phyloP scores from a whole-genome alignment of 2,113 vertebrate species.

The Onychostruthus taczanowskii region DNA sequence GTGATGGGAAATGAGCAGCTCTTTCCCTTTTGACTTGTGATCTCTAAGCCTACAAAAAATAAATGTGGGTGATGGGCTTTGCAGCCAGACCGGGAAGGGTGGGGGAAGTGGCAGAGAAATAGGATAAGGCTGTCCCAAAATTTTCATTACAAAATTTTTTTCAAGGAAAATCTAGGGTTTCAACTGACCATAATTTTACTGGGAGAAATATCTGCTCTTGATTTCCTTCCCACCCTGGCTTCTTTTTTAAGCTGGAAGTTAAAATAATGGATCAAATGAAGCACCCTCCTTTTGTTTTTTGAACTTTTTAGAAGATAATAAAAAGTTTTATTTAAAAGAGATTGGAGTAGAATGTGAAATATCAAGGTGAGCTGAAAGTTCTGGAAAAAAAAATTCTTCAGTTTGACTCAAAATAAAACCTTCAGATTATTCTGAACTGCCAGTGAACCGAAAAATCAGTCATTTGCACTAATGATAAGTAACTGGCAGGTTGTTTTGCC shows the following conservation, averaged over 20 bases:
- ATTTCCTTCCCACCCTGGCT: neutral
- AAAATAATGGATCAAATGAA: neutral
- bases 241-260: neutral
- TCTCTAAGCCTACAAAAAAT: neutral
- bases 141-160: neutral
- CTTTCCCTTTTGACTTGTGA: neutral
- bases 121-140: neutral
- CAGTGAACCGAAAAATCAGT: conserved; percentile 59
- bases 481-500: conserved; percentile 68
- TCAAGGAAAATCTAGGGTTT: neutral
- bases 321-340: neutral
- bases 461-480: conserved; percentile 68
- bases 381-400: neutral
- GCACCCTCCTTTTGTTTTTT: neutral
- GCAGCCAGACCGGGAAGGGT: rapidly evolving
- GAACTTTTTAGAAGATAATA: neutral
- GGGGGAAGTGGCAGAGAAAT: rapidly evolving
- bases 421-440: conserved; percentile 65
- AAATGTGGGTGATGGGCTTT: neutral
- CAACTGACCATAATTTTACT: neutral
- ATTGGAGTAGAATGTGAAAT: neutral
- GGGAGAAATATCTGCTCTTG: neutral
- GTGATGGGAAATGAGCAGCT: neutral
- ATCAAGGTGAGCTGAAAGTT: conserved; percentile 44
- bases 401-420: conserved; percentile 62